Evolutionary conservation across 2,797 vertebrate genomes (phyloP), one percentile per base, ranked within the genome.

Genomic region (Megaceryle alcyon): DNA sequence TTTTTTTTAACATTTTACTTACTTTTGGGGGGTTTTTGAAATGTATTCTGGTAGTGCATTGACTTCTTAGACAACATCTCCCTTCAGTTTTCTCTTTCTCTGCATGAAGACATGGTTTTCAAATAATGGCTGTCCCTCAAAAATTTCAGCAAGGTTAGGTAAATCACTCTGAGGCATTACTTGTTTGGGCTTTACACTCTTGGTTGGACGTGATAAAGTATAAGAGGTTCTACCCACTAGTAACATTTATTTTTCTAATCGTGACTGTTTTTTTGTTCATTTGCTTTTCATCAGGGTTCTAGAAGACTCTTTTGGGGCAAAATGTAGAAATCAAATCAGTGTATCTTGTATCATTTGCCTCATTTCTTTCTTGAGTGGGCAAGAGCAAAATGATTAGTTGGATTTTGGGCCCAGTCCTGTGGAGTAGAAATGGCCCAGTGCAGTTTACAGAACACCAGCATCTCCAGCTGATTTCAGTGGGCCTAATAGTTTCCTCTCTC

Each of bases 11-110:
- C 13, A 39, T 90, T 92, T 90, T 92, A 59, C 77, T 96, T 94
- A 61, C 79, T 88, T 96, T 91, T 39, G 41, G 77, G 82, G 61
- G 83, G 53, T 97, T 96, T 97, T 85, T 94, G 86, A 94, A 92
- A 92, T 41, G 22, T 43, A 64, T 80, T 39, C 64, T 66, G 65
- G 68, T 59, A 86, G 77, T 29, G 73, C 61, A 82, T 68, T 5
- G 18, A 20, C 93, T 96, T 96, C 56, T 92, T 94, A 87, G 82
- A 41, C 90, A 82, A 60, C 81, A 77, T 48, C 26, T 85, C 66
- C 41, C 69, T 94, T 48, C 35, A 61, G 37, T 46, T 70, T 75
- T 80, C 2, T 63, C 11, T 48, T 85, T 51, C 18, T 4, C 35
- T 77, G 11, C 29, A 31, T 1, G 6, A 93, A 77, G 41, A 71